Conservation (phyloP, 92 coral and sea anemone species). For the Heteractis magnifica region DNA sequence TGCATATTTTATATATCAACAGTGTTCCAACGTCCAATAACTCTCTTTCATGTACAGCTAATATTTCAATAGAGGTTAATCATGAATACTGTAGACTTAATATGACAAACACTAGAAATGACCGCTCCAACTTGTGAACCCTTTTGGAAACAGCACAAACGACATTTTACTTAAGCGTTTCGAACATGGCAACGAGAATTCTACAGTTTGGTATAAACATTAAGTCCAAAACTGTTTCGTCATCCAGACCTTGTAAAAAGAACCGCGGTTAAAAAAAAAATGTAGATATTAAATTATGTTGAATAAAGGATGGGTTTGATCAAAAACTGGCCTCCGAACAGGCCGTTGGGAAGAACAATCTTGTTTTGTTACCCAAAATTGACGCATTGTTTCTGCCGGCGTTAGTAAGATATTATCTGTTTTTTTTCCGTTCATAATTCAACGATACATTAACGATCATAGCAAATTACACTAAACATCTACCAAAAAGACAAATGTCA, state of each 20-base stretch:
- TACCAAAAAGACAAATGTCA: neutral
- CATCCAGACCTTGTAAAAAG: too few species aligned
- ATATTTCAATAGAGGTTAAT: too few species aligned
- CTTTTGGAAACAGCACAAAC: neutral
- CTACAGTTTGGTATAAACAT: neutral
- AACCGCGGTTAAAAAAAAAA: too few species aligned
- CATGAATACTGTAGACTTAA: too few species aligned
- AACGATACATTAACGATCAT: neutral
- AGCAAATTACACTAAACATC: neutral
- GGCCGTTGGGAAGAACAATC: neutral
- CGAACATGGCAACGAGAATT: neutral
- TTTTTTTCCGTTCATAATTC: neutral
- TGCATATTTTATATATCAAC: too few species aligned
- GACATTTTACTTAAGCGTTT: neutral
- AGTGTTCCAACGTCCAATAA: too few species aligned
- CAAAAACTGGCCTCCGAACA: neutral
- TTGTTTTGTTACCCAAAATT: neutral
- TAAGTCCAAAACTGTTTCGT: too few species aligned
- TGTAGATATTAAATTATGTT: too few species aligned
- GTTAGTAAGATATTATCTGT: neutral
- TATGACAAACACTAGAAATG: too few species aligned
- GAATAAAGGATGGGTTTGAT: too few species aligned
- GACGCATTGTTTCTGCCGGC: neutral
- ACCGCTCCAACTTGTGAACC: too few species aligned
- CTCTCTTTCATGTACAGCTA: too few species aligned